Evolutionary conservation across 2,888 invertebrate genomes (phyloP).

Genomic region (Geotrupes spiniger): DNA sequence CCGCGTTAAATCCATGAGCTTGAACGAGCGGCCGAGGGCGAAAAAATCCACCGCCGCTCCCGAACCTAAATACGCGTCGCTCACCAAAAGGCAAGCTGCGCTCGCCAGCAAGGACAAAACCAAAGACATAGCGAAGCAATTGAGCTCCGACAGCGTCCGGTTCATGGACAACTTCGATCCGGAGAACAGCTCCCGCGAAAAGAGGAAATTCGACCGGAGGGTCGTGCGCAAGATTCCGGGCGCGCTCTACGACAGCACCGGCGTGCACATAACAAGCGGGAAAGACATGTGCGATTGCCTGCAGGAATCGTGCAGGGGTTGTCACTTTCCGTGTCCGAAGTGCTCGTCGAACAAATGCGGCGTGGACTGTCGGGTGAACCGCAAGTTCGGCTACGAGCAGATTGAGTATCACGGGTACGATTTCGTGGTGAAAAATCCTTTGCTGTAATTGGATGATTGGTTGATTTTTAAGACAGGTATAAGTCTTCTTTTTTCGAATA

Average conservation of each 20-base stretch:
- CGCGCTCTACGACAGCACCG: slow-evolving; percentile 68
- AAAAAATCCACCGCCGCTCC: slow-evolving; percentile 26
- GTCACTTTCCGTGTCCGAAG: slow-evolving; percentile 76
- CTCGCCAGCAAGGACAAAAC: slow-evolving; percentile 24
- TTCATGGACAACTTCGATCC: slow-evolving; percentile 69
- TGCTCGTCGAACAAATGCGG: slow-evolving; percentile 77
- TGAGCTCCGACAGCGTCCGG: slow-evolving; percentile 27
- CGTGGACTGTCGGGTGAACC: slow-evolving; percentile 72
- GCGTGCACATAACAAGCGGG: slow-evolving; percentile 61
- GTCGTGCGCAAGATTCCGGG: slow-evolving; percentile 35
- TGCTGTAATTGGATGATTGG: slow-evolving; percentile 20
- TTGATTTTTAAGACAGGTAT: no score
- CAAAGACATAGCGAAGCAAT: slow-evolving; percentile 14
- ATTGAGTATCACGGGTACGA: slow-evolving; percentile 80
- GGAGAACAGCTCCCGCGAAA: slow-evolving; percentile 73
- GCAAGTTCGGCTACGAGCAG: slow-evolving; percentile 75
- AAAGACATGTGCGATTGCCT: slow-evolving; percentile 84
- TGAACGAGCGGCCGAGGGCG: slow-evolving; percentile 22
- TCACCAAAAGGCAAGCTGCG: slow-evolving; percentile 25
- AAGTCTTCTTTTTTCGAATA: no score
- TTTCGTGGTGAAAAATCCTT: slow-evolving; percentile 58
- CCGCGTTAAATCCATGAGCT: slow-evolving; percentile 9
- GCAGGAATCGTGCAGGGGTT: slow-evolving; percentile 73
- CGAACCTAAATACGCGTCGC: slow-evolving; percentile 14
- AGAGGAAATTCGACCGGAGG: slow-evolving; percentile 72